Evolutionary conservation across 2,888 invertebrate genomes (phyloP), one percentile per base, ranked within the genome.

Genomic region (Drosophila recens): DNA sequence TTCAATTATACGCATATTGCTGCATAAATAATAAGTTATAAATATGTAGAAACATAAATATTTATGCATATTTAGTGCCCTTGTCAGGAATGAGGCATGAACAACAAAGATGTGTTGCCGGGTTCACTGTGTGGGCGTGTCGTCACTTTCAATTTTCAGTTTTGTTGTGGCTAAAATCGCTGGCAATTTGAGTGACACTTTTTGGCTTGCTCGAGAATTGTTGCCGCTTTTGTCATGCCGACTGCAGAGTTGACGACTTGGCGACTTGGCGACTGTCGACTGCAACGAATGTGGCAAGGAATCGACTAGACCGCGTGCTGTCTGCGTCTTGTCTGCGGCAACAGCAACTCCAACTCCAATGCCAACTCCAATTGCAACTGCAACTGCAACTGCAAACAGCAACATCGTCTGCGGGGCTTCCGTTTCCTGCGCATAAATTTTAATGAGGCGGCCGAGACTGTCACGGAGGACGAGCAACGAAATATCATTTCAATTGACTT

Each of bases 351-450:
- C 65, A 36, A 58, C 64, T 36, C 63, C 70, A 61, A 67, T 20
- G 33, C 30, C 67, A 46, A 46, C 8, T 8, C 58, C 70, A 68
- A 67, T 33, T 38, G 36, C 67, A 46, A n/a, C n/a, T n/a, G n/a
- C n/a, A n/a, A n/a, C n/a, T n/a, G n/a, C n/a, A 46, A 40, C 51
- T 27, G n/a, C 1, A 17, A 33, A n/a, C 57, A 10, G 46, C 45
- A 36, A 58, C 51, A 34, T 11, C 72, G 87, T 87, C 87, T 87
- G 87, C 70, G 57, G 42, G 72, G 75, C 72, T 87, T 87, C 87
- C 87, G 87, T 89, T 87, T 87, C 87, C 87, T 87, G 90, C 72
- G 86, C 88, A 87, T 82, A 84, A 89, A 86, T 86, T 89, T 87
- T 81, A 86, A 89, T 86, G 75, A 83, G 67, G 51, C 62, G 56